Evolutionary conservation across 2,113 vertebrate genomes (phyloP), one percentile per base, ranked within the genome.

Genomic region (Anarrhichthys ocellatus): DNA sequence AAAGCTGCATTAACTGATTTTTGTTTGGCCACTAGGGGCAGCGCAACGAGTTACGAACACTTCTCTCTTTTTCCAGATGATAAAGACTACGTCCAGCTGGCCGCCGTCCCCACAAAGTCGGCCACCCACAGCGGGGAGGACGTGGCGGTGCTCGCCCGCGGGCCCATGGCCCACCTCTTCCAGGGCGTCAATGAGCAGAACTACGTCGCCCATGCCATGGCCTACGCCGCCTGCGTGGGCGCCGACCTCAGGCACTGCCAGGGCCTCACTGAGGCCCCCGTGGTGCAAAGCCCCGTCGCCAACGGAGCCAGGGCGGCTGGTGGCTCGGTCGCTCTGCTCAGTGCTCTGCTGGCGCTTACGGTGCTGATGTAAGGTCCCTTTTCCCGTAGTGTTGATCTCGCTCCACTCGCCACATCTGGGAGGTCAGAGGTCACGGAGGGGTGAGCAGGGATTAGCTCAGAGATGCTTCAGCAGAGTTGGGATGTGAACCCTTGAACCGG

Each of bases 61-160:
- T 22, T 40, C 38, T 65, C 58, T 80, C 9, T 38, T 2, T 6
- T 44, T 78, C 27, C 32, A 96, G 95, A 91, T 61, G 63, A 77
- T 2, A 92, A 91, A 62, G 86, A 93, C 62, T 96, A 95, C 3
- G 71, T 94, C 40, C 95, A 95, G 89, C 85, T 84, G 62, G 71
- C 95, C 2, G 93, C 90, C 0, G 94, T 76, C 14, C 94, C 94
- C 4, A 54, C 83, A n/a, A 59, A 88, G 1, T 79, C 88, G 0
- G 85, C 94, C 87, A 95, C 95, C 4, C 95, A 96, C 59, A 95
- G 95, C 0, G 95, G 95, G 1, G 95, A 96, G 80, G 95, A 95
- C 2, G 95, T 96, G 76, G 92, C 85, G 0, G 90, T 96, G 56
- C 83, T 95, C 0, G 93, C 94, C 32, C 89, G 91, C 0, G 95